phyloP scores from a whole-genome alignment of 2,113 vertebrate species.

The Elaphurus davidianus region DNA sequence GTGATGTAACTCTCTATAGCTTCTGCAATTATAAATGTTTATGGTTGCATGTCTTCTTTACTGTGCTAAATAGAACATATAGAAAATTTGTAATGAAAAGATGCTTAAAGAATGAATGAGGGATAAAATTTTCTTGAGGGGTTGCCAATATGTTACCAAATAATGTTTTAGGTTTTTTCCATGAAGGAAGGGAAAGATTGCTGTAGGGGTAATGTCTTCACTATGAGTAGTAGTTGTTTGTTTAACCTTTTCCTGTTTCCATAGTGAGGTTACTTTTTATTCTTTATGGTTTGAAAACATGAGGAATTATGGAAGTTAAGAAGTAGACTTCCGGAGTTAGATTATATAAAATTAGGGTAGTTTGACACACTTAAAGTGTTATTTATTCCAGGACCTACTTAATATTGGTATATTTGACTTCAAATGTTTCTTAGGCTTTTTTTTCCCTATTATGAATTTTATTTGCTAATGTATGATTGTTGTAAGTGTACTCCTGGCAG shows the following conservation, averaged over 20 bases:
- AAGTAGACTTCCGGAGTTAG: neutral
- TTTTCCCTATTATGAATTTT: neutral
- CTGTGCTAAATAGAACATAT: neutral
- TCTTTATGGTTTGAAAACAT: slow-evolving; percentile 1
- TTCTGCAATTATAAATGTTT: neutral
- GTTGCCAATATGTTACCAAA: neutral
- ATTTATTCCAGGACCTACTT: neutral
- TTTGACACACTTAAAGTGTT: slow-evolving; percentile 12
- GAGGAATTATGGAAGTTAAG: neutral
- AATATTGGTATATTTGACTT: slow-evolving; percentile 1
- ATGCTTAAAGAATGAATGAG: neutral
- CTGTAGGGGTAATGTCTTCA: neutral
- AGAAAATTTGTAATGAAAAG: neutral
- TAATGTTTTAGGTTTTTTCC: neutral
- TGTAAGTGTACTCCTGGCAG: slow-evolving; percentile 9
- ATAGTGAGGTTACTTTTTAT: neutral
- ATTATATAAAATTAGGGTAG: slow-evolving; percentile 4
- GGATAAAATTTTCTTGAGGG: neutral
- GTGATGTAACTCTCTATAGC: neutral
- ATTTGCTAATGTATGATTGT: neutral
- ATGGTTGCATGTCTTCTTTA: neutral
- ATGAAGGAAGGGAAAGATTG: neutral
- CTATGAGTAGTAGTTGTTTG: neutral
- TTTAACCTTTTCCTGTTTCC: neutral
- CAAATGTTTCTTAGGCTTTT: neutral